Conservation (phyloP, 2,797 vertebrate genomes). For the Poeciliopsis gracilis region DNA sequence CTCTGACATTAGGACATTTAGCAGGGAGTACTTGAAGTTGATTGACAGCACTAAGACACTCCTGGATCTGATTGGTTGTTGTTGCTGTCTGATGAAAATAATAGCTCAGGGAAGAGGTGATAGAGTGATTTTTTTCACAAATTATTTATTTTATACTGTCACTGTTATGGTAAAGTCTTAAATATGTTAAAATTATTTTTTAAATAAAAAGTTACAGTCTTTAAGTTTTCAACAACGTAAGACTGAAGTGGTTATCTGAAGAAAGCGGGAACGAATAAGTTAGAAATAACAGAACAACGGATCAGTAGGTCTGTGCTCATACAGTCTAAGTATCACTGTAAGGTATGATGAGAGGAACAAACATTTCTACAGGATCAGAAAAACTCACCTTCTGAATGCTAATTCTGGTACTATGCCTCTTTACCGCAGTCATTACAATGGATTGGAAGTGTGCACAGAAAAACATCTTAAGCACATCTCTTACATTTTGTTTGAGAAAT, state of each 20-base stretch:
- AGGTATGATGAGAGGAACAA: not conserved
- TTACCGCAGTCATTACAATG: conserved; percentile 15
- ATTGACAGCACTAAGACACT: too few relatives aligned
- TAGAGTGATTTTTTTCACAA: too few relatives aligned
- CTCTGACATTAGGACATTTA: too few relatives aligned
- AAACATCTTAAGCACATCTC: conserved; percentile 14
- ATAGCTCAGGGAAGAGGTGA: too few relatives aligned
- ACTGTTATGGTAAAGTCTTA: too few relatives aligned
- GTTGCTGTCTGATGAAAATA: too few relatives aligned
- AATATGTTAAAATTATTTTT: too few relatives aligned
- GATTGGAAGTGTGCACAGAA: not conserved
- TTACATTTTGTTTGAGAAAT: conserved; percentile 14
- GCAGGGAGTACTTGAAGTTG: too few relatives aligned
- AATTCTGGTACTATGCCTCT: conserved; percentile 1
- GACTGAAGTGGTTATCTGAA: not conserved
- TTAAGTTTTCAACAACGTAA: not conserved
- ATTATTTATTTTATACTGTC: too few relatives aligned
- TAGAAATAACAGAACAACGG: not conserved
- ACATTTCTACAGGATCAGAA: conserved; percentile 2
- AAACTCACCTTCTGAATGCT: conserved; percentile 11
- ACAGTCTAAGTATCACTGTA: not conserved
- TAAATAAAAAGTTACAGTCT: too few relatives aligned
- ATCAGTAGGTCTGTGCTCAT: not conserved
- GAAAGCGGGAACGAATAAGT: not conserved
- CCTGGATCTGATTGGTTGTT: too few relatives aligned